These are phyloP conservation scores for Anthonomus grandis DNA, from an alignment of 1,140 invertebrate genomes.

Conservation along the genomic window DNA sequence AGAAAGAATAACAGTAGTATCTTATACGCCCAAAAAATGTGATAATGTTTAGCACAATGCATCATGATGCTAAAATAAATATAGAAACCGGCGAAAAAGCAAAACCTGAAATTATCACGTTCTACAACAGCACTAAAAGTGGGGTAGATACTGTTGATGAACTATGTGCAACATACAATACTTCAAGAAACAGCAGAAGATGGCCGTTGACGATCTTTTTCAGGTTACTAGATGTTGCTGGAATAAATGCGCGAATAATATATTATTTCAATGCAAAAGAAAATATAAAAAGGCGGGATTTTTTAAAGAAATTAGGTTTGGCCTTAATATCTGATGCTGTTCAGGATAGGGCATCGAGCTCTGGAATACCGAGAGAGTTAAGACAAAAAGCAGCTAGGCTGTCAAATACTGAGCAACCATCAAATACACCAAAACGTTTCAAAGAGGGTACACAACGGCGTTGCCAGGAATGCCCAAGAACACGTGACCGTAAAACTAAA, in stretches of 20 bases:
- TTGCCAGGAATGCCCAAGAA: too few species aligned
- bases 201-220: conserved; percentile 30
- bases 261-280: conserved; percentile 39
- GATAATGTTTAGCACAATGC: conserved; percentile 37
- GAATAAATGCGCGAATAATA: conserved; percentile 43
- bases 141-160: conserved; percentile 27
- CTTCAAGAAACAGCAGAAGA: conserved; percentile 14
- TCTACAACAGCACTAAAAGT: conserved; percentile 29
- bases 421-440: too few species aligned
- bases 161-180: conserved; percentile 17
- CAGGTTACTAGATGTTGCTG: conserved; percentile 15
- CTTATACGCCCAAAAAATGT: conserved; percentile 35
- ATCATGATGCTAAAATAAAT: conserved; percentile 31
- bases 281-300: conserved; percentile 29
- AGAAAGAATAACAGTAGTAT: conserved; percentile 25
- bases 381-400: too few species aligned
- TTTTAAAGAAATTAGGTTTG: too few species aligned
- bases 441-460: too few species aligned
- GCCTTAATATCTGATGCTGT: too few species aligned
- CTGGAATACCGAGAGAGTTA: too few species aligned
- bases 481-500: too few species aligned
- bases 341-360: too few species aligned
- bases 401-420: too few species aligned
- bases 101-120: conserved; percentile 24
- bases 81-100: conserved; percentile 1